Evolutionary conservation across 2,888 invertebrate genomes (phyloP), one percentile per base, ranked within the genome.

Genomic region (Eurois occulta): DNA sequence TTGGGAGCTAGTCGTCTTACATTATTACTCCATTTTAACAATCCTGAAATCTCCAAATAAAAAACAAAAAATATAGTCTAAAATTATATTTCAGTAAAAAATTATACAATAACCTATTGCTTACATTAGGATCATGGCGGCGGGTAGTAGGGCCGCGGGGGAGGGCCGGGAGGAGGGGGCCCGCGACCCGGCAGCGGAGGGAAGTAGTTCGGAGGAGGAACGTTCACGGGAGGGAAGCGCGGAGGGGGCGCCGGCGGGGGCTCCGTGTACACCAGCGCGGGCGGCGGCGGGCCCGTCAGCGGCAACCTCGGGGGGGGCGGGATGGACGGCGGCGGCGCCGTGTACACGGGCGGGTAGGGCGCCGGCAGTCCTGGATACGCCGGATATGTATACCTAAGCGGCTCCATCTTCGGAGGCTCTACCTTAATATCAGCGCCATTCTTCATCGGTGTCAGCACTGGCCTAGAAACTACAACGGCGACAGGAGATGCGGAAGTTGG

Each of bases 401-500:
- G 92, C 66, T 96, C 96, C 60, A 94, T 86, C 87, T 94, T 95
- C 0, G 94, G 94, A 8, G 94, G 93, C 60, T 95, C 95, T 5
- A 91, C 83, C 77, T 95, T 94, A 2, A 91, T 77, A 35, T 96
- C 95, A 2, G 94, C 91, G 55, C 96, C 95, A 83, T 97, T 95
- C 91, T 96, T 95, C 84, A 96, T 87, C 1, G 97, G 96, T 2
- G 97, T 95, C 43, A 89, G 82, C 28, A 85, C 79, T 8, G 93
- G 88, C 78, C 93, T 94, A 91, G 82, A 80, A 77, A 87, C 75
- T 89, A 83, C 86, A 88, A 91, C 91, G 93, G 95, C 94, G 93
- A 94, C 93, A 92, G 97, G 96, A 62, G 97, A 97, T 90, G 85
- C 94, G 89, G 96, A 96, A 94, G 94, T 93, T 85, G 97, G 97